Evolutionary conservation across 2,113 vertebrate species (phyloP), one percentile per base, ranked within the genome.

Genomic region (Pheucticus melanocephalus): DNA sequence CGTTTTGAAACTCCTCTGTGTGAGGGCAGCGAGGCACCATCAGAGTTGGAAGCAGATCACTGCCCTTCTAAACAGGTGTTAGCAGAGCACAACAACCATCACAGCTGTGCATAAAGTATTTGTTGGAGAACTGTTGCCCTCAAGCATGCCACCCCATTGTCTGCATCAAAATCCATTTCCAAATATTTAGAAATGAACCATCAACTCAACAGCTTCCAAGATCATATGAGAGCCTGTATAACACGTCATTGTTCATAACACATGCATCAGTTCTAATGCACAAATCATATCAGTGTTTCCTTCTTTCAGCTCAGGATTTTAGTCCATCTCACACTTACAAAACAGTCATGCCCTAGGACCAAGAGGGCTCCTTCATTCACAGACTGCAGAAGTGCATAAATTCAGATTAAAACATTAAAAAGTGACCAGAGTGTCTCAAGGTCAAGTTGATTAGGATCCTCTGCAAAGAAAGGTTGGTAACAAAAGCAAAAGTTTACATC

Each of bases 251-350:
- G 15, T 16, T 88, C n/a, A 9, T 24, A 82, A 64, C 8, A 53
- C 2, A 14, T 1, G 7, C 13, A 57, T 33, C 33, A 39, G 11
- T 42, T 73, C 83, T 63, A 73, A 84, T 37, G 47, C 16, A 61
- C 2, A 88, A 50, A 65, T 63, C 3, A 14, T 56, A 81, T 30
- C 4, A 15, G 15, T 30, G 18, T 75, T 84, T 90, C 30, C 37
- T 56, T 70, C 60, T 61, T 77, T 28, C 64, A 53, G 22, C 17
- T 56, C 47, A 42, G 30, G 39, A 82, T 84, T 94, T 94, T 27
- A 18, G 39, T 39, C 33, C 27, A 57, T 35, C 37, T 86, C 60
- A 81, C 0, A 0, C 24, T 71, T 64, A 44, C 0, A 0, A 57
- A 93, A 63, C 0, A 0, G 25, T 47, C 15, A n/a, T 20, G 21